A percentile compares a stretch with the other conserved stretches of the same genome.
phyloP scores from a whole-genome alignment of 2,113 vertebrate species.

The Emydura subglobosa region DNA sequence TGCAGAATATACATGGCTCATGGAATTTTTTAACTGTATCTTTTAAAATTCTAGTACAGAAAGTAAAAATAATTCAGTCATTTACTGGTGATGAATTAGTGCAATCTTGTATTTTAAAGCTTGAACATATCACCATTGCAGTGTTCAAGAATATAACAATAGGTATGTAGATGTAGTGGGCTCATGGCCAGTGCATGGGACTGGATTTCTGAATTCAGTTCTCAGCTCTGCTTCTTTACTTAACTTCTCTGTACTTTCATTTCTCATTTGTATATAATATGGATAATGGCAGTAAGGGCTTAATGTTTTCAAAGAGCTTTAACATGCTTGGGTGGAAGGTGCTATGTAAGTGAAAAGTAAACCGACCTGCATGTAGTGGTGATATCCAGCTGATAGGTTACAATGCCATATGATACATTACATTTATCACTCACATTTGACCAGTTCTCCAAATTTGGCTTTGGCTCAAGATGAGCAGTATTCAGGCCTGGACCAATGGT shows the following conservation, averaged over 20 bases:
- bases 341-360: background rate
- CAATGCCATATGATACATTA: background rate
- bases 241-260: background rate
- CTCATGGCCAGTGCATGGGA: background rate
- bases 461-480: background rate
- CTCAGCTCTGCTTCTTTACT: background rate
- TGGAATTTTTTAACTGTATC: background rate
- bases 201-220: background rate
- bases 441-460: background rate
- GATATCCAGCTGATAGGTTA: background rate
- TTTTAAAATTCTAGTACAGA: background rate
- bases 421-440: background rate
- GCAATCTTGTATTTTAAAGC: background rate
- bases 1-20: background rate
- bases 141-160: background rate
- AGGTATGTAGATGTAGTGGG: background rate
- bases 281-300: background rate
- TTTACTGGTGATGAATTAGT: background rate
- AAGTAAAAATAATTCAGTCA: background rate
- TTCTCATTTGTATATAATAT: background rate
- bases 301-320: background rate
- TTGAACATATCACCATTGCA: background rate
- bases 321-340: background rate
- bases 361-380: background rate
- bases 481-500: background rate